phyloP scores from a whole-genome alignment of 2,113 vertebrate species.

The Columba janthina region DNA sequence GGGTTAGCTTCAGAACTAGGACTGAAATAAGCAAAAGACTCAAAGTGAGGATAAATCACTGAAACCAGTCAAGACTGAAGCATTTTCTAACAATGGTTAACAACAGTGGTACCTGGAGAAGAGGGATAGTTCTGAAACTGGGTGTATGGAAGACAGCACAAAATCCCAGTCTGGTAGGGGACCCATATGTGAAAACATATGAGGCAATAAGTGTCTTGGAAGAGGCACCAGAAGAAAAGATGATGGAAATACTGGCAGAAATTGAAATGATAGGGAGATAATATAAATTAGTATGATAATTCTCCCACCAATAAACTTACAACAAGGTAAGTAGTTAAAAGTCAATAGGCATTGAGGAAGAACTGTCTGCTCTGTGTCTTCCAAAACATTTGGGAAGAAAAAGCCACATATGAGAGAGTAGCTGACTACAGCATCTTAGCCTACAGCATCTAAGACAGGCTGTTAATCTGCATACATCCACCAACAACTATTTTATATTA shows the following conservation, averaged over 20 bases:
- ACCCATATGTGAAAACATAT: not conserved
- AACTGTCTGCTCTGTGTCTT: not conserved
- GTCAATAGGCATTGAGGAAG: not conserved
- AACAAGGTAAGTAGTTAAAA: not conserved
- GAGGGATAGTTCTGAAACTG: not conserved
- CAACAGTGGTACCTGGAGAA: not conserved
- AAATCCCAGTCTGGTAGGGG: rapidly evolving
- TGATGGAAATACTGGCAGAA: not conserved
- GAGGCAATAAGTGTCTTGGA: not conserved
- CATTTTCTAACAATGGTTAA: not conserved
- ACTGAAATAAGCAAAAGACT: not conserved
- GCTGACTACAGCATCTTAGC: not conserved
- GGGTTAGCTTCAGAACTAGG: not conserved
- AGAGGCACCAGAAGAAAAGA: not conserved
- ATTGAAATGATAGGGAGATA: not conserved
- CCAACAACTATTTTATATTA: not conserved
- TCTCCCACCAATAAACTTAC: not conserved
- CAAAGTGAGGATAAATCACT: not conserved
- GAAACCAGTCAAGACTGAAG: not conserved
- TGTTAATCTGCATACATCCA: not conserved
- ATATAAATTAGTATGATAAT: not conserved
- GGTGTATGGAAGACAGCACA: not conserved
- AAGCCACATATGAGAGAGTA: not conserved
- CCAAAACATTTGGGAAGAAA: not conserved
- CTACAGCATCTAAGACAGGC: not conserved